Conservation (phyloP, 2,888 invertebrate species). For the Sisyra terminalis region DNA sequence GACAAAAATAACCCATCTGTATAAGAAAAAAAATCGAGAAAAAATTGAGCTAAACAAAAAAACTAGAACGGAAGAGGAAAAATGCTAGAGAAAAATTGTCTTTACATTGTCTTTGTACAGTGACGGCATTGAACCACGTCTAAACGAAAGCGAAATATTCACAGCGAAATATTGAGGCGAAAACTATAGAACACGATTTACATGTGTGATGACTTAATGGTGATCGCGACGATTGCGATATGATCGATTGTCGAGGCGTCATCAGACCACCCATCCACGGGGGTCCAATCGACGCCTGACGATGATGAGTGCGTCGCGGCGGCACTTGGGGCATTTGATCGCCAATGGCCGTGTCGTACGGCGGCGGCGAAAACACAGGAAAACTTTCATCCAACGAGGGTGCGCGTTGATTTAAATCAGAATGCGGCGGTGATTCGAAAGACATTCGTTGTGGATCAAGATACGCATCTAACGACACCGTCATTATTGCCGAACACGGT, state of each 20-base stretch:
- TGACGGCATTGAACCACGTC: not conserved
- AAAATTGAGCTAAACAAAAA: conserved; percentile 6
- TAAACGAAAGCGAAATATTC: conserved; percentile 3
- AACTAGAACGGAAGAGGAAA: not conserved
- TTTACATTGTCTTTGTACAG: not conserved
- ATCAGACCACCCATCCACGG: conserved; percentile 33
- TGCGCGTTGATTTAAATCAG: conserved; percentile 48
- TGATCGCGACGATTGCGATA: conserved; percentile 60
- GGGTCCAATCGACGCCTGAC: conserved; percentile 31
- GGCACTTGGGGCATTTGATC: conserved; percentile 21
- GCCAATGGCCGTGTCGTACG: conserved; percentile 33
- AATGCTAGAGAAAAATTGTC: not conserved
- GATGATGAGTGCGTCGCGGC: conserved; percentile 20
- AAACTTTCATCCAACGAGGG: conserved; percentile 66
- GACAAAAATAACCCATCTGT: not conserved
- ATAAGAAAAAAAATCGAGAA: conserved; percentile 5
- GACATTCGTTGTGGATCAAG: conserved; percentile 71
- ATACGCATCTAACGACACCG: conserved; percentile 71
- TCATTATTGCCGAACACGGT: conserved; percentile 71
- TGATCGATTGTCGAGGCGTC: conserved; percentile 54
- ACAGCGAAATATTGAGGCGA: conserved; percentile 1
- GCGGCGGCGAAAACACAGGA: conserved; percentile 72
- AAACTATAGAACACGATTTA: conserved; percentile 30
- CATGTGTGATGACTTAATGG: conserved; percentile 79
- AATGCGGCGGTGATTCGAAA: conserved; percentile 60